Evolutionary conservation across 2,797 vertebrate species (phyloP).

Genomic region (Macropodus opercularis): DNA sequence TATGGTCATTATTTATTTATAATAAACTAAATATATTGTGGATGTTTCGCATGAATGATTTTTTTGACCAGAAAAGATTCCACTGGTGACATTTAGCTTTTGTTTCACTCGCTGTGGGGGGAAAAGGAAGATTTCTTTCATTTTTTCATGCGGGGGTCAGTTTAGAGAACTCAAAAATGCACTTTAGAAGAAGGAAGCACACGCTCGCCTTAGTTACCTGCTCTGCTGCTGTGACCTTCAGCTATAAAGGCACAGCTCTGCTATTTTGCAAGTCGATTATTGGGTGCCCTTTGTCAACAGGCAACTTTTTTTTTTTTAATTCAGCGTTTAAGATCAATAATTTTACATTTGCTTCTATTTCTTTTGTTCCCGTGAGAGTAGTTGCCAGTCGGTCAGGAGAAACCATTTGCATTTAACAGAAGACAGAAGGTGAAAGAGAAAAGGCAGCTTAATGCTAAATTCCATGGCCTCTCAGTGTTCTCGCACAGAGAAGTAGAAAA

Average conservation of each 20-base stretch:
- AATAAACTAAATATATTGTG: slow-evolving; percentile 52
- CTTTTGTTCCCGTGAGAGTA: slow-evolving; percentile 28
- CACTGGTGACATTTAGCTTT: slow-evolving; percentile 77
- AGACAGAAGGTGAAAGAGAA: slow-evolving; percentile 5
- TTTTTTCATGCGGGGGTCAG: slow-evolving; percentile 58
- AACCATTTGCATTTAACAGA: slow-evolving; percentile 19
- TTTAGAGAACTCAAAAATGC: slow-evolving; percentile 52
- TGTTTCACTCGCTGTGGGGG: slow-evolving; percentile 55
- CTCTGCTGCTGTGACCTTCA: slow-evolving; percentile 62
- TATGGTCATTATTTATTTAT: slow-evolving; percentile 75
- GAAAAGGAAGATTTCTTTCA: slow-evolving; percentile 58
- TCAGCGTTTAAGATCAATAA: slow-evolving; percentile 50
- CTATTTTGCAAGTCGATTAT: slow-evolving; percentile 66
- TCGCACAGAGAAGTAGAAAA: no score
- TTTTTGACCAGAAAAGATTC: slow-evolving; percentile 59
- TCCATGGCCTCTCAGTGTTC: slow-evolving; percentile 3
- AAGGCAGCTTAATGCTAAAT: slow-evolving; percentile 1
- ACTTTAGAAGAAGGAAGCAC: slow-evolving; percentile 40
- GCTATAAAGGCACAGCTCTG: slow-evolving; percentile 50
- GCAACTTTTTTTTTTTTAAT: slow-evolving; percentile 54
- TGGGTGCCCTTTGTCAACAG: slow-evolving; percentile 63
- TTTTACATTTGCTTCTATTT: slow-evolving; percentile 42
- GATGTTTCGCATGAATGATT: slow-evolving; percentile 62
- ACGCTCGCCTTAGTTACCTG: slow-evolving; percentile 26
- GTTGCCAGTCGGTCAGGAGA: slow-evolving; percentile 21